Evolutionary conservation across 2,888 invertebrate genomes (phyloP).

Genomic region (Andrena bucephala): DNA sequence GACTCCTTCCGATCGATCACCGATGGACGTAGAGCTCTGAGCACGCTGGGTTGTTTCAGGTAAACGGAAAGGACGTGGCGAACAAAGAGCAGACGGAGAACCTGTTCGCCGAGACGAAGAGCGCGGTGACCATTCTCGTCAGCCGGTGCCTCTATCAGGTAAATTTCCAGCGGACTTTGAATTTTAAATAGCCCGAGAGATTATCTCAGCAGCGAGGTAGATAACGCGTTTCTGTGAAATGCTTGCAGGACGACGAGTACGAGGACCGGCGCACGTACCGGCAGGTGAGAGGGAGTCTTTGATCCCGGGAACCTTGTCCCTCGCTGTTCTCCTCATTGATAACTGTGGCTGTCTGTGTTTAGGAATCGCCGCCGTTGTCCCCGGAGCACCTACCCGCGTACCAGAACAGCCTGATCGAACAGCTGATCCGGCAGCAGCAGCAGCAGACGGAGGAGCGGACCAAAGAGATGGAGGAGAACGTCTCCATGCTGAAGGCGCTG

Average conservation of each 20-base stretch:
- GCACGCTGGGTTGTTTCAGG: slow-evolving; percentile 76
- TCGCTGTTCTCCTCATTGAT: neutral
- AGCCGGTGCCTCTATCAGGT: slow-evolving; percentile 87
- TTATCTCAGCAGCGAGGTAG: neutral
- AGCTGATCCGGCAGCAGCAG: slow-evolving; percentile 84
- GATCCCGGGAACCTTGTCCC: neutral
- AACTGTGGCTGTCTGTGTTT: slow-evolving; percentile 37
- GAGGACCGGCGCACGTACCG: slow-evolving; percentile 80
- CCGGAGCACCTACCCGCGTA: slow-evolving; percentile 84
- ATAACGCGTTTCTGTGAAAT: neutral
- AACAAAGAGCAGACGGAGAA: slow-evolving; percentile 88
- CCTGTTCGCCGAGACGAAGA: slow-evolving; percentile 87
- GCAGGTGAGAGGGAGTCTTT: slow-evolving; percentile 76
- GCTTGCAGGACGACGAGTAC: slow-evolving; percentile 81
- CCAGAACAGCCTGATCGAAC: slow-evolving; percentile 86
- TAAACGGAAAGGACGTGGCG: slow-evolving; percentile 88
- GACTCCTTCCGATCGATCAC: too few species aligned
- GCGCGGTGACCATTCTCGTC: slow-evolving; percentile 87
- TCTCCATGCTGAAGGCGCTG: slow-evolving; percentile 69
- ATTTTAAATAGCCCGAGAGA: neutral
- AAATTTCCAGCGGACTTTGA: neutral
- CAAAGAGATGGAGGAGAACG: slow-evolving; percentile 78
- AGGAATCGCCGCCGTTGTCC: slow-evolving; percentile 76
- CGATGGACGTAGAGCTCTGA: neutral
- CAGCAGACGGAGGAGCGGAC: slow-evolving; percentile 76